These are phyloP conservation scores for Lepisosteus osseus DNA, from an alignment of 2,113 vertebrate species.

Conservation along the genomic window DNA sequence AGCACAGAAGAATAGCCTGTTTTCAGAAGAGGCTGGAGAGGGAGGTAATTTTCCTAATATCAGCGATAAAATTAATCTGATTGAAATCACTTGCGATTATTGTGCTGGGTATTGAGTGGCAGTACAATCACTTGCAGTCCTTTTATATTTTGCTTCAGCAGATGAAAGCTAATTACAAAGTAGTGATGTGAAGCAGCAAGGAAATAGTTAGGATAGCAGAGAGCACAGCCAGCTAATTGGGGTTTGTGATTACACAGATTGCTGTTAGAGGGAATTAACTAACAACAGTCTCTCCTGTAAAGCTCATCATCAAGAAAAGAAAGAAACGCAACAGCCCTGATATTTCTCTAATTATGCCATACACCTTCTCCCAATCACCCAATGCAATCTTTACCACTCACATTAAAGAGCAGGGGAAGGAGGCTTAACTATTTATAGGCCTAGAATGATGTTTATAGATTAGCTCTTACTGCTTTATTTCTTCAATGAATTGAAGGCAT, in stretches of 20 bases:
- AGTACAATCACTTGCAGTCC: constrained; percentile 92
- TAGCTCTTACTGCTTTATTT: too few species aligned
- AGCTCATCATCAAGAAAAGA: constrained; percentile 86
- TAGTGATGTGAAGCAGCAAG: constrained; percentile 84
- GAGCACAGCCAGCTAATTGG: constrained; percentile 94
- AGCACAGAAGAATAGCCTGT: constrained; percentile 76
- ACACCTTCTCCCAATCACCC: constrained; percentile 41
- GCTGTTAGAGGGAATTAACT: constrained; percentile 95
- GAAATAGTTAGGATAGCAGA: constrained; percentile 85
- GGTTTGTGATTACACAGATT: constrained; percentile 98
- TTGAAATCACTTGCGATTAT: constrained; percentile 95
- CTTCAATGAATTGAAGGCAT: too few species aligned
- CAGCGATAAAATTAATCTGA: constrained; percentile 96
- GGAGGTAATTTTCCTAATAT: constrained; percentile 88
- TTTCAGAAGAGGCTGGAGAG: constrained; percentile 83
- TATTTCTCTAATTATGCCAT: constrained; percentile 85
- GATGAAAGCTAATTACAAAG: constrained; percentile 98
- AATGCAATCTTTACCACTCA: not conserved
- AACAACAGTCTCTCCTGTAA: constrained; percentile 90
- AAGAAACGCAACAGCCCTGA: constrained; percentile 84
- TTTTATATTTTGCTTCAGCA: constrained; percentile 87
- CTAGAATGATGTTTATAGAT: too few species aligned
- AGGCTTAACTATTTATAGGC: constrained; percentile 23
- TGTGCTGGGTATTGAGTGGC: constrained; percentile 81
- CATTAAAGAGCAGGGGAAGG: not conserved